Percentiles rank a stretch among this genome's conserved stretches.
phyloP scores from a whole-genome alignment of 64 coral and sea anemone genomes.

The Actinia equina region DNA sequence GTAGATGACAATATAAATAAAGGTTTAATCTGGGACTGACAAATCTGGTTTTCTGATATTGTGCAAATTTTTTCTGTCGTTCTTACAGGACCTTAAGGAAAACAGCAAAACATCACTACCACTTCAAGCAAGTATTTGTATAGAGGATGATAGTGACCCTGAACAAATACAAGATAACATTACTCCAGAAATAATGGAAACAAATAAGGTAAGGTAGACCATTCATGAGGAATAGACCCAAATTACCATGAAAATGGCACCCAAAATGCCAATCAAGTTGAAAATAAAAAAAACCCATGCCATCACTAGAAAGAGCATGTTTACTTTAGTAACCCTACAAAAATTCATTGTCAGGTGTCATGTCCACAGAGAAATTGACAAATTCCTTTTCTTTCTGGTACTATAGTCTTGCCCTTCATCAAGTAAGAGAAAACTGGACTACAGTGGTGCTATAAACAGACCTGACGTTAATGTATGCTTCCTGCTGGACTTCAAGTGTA shows the following conservation, averaged over 20 bases:
- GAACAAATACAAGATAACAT: slow-evolving; percentile 13
- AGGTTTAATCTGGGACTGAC: background rate
- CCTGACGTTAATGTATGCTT: background rate
- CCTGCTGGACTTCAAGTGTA: background rate
- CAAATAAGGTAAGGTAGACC: slow-evolving; percentile 14
- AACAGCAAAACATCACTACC: background rate
- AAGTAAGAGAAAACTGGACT: slow-evolving; percentile 17
- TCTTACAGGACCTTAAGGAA: background rate
- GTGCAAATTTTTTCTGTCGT: no score
- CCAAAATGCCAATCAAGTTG: no score
- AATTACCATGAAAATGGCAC: no score
- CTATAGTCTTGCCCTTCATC: background rate
- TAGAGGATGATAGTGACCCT: slow-evolving; percentile 14
- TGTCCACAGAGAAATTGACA: no score
- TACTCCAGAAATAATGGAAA: background rate
- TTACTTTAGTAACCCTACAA: no score
- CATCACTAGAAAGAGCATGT: no score
- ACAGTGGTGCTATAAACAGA: background rate
- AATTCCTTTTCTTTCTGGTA: background rate
- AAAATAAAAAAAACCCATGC: no score
- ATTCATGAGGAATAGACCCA: no score
- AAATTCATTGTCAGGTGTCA: no score
- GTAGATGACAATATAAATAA: background rate
- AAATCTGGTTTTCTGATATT: no score
- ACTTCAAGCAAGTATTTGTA: slow-evolving; percentile 19